These are phyloP conservation scores for Formica exsecta DNA, from an alignment of 1,140 invertebrate species.

Conservation along the genomic window DNA sequence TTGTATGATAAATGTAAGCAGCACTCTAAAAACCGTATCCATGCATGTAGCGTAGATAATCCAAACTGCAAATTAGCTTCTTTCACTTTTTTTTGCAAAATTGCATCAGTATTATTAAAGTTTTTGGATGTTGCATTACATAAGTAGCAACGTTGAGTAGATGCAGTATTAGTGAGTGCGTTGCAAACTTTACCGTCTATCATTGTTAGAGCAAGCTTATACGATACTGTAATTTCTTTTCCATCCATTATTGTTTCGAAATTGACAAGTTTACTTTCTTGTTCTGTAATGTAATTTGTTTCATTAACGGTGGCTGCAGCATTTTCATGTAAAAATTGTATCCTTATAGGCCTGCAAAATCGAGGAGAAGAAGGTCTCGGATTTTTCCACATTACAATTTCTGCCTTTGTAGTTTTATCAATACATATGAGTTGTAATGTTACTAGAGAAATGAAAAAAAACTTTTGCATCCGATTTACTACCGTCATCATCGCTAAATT, in stretches of 20 bases:
- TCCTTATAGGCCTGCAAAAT: not conserved
- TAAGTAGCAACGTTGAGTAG: slow-evolving; percentile 23
- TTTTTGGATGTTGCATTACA: slow-evolving; percentile 74
- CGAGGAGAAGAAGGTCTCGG: slow-evolving; percentile 22
- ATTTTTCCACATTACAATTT: slow-evolving; percentile 61
- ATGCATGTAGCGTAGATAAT: slow-evolving; percentile 80
- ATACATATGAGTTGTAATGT: not conserved
- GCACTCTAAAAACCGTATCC: slow-evolving; percentile 80
- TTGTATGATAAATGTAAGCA: slow-evolving; percentile 80
- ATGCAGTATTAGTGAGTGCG: not conserved
- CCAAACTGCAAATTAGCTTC: slow-evolving; percentile 77
- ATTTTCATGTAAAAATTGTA: slow-evolving; percentile 14
- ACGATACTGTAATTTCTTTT: not conserved
- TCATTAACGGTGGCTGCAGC: not conserved
- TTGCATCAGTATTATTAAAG: slow-evolving; percentile 80
- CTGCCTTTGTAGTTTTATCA: not conserved
- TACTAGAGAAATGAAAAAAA: not conserved
- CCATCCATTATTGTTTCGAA: not conserved
- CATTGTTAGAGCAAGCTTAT: slow-evolving; percentile 1
- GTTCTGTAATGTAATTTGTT: not conserved
- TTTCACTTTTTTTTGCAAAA: slow-evolving; percentile 66
- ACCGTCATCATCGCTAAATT: not conserved
- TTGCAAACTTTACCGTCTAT: slow-evolving; percentile 16
- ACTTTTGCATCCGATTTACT: not conserved
- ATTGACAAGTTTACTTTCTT: not conserved